Percentiles rank a stretch among this genome's conserved stretches.
Evolutionary conservation across 2,888 invertebrate genomes (phyloP).

Genomic region (Cheilosia soror): DNA sequence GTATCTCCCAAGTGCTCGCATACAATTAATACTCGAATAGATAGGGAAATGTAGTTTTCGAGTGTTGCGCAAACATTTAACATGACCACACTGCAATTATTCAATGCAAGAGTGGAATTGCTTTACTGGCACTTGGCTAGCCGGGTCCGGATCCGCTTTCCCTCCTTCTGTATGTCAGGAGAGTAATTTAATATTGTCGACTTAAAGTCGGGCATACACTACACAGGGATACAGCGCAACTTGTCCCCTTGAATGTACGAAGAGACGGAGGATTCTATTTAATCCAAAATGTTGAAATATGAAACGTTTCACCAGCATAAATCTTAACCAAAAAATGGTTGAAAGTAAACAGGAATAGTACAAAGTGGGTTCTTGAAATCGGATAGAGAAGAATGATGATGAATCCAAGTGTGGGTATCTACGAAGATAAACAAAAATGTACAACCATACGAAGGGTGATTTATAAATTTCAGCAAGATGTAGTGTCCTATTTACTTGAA

Average conservation of each 20-base stretch:
- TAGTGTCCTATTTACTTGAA: neutral
- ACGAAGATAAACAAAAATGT: constrained; percentile 11
- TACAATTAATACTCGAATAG: constrained; percentile 63
- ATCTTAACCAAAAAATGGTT: constrained; percentile 27
- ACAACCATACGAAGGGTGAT: constrained; percentile 4
- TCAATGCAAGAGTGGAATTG: constrained; percentile 66
- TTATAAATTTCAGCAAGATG: constrained; percentile 20
- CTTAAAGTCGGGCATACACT: constrained; percentile 15
- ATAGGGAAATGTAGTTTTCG: constrained; percentile 68
- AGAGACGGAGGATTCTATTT: constrained; percentile 50
- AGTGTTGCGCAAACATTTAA: constrained; percentile 75
- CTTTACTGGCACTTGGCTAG: constrained; percentile 8
- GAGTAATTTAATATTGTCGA: constrained; percentile 73
- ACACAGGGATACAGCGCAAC: neutral
- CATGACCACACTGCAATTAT: constrained; percentile 74
- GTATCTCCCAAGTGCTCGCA: constrained; percentile 56
- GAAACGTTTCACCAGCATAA: constrained; percentile 53
- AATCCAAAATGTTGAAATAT: constrained; percentile 60
- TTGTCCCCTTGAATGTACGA: neutral
- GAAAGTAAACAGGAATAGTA: constrained; percentile 31
- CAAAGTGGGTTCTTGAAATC: constrained; percentile 61
- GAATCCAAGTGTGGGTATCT: constrained; percentile 8
- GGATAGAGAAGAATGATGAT: constrained; percentile 58
- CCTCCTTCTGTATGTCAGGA: constrained; percentile 42
- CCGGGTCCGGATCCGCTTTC: neutral